phyloP scores from a whole-genome alignment of 2,888 invertebrate genomes.

The Melieria omissa region DNA sequence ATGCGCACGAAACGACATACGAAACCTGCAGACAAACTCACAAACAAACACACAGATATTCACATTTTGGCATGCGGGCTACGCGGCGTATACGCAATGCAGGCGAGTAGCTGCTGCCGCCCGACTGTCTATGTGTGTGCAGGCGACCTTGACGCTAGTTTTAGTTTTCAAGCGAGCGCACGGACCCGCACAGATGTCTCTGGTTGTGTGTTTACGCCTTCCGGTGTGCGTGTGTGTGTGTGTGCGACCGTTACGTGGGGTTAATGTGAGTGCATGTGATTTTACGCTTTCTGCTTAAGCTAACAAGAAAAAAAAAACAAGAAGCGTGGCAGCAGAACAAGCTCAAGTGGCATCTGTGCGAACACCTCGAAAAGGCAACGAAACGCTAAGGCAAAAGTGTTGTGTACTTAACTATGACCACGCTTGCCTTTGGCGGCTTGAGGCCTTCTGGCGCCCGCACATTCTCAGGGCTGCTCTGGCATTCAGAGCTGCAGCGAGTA shows the following conservation, averaged over 20 bases:
- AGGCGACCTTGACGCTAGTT: constrained; percentile 31
- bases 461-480: no score
- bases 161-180: constrained; percentile 16
- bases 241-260: not conserved
- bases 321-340: not conserved
- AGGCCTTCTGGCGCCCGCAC: no score
- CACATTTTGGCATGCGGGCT: not conserved
- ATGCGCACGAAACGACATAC: no score
- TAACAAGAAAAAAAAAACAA: constrained; percentile 1
- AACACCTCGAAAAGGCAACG: no score
- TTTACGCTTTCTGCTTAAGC: constrained; percentile 16
- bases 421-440: no score
- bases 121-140: constrained; percentile 7
- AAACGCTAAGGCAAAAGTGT: no score
- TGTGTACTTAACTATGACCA: no score
- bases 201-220: not conserved
- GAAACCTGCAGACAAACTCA: no score
- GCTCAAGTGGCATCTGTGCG: no score
- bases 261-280: constrained; percentile 6
- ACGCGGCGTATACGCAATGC: not conserved
- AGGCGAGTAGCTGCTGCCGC: constrained; percentile 19
- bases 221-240: not conserved
- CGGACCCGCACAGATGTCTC: not conserved
- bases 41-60: not conserved
- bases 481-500: no score